Evolutionary conservation across 2,797 vertebrate species (phyloP).

Genomic region (Buphagus erythrorhynchus): DNA sequence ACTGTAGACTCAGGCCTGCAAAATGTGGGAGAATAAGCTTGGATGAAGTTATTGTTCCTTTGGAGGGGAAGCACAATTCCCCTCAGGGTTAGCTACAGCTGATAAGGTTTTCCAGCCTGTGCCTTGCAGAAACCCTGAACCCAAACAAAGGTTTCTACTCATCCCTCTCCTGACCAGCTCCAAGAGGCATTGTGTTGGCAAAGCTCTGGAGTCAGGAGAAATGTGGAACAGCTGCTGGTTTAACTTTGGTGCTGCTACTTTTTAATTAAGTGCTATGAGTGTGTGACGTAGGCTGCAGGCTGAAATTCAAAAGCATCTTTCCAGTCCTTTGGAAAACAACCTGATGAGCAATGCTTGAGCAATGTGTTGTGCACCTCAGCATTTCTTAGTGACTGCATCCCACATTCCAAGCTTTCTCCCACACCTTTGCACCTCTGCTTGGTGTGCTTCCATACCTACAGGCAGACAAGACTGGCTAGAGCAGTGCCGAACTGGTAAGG

Average conservation of each 20-base stretch:
- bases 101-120: background rate
- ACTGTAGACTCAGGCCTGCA: background rate
- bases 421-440: background rate
- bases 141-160: background rate
- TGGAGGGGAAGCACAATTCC: background rate
- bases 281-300: background rate
- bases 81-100: background rate
- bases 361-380: background rate
- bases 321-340: background rate
- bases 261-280: background rate
- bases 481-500: background rate
- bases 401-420: background rate
- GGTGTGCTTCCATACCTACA: rapidly evolving
- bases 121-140: background rate
- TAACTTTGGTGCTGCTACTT: background rate
- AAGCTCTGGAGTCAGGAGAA: background rate
- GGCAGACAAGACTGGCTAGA: background rate
- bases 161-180: background rate
- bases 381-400: background rate
- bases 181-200: background rate
- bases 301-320: background rate
- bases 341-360: background rate
- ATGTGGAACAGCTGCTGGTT: background rate
- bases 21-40: background rate
- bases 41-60: background rate